Conservation (phyloP, 2,113 vertebrate genomes). For the Boulengerochromis microlepis region DNA sequence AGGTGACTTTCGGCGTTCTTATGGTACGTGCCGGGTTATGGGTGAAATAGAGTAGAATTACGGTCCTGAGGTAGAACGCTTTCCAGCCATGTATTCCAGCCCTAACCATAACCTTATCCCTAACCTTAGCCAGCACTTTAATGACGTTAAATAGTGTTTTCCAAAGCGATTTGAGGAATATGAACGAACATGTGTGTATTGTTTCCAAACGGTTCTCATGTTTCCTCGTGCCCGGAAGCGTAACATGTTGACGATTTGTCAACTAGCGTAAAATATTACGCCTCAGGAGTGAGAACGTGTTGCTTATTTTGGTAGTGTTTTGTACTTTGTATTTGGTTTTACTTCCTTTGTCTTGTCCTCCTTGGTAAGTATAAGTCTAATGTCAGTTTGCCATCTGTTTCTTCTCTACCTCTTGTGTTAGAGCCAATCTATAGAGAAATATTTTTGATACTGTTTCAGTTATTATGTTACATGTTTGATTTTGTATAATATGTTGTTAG, state of each 20-base stretch:
- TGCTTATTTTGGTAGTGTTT: background rate
- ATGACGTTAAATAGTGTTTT: background rate
- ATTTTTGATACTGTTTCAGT: background rate
- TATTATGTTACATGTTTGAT: background rate
- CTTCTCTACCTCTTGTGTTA: background rate
- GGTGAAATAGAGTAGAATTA: background rate
- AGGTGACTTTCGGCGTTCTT: background rate
- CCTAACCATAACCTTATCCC: background rate
- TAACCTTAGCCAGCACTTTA: background rate
- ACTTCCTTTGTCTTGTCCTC: background rate
- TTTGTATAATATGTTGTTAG: background rate
- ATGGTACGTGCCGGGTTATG: background rate
- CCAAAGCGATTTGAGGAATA: background rate
- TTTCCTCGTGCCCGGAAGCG: accelerated
- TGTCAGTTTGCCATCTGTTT: background rate
- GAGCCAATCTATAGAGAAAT: background rate
- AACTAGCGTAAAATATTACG: background rate
- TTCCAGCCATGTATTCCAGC: background rate
- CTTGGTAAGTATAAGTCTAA: background rate
- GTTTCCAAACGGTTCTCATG: background rate
- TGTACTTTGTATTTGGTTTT: background rate
- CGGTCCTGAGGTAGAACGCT: accelerated
- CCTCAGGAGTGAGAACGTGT: background rate
- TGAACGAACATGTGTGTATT: background rate
- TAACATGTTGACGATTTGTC: background rate